These are phyloP conservation scores for Perca flavescens DNA, from an alignment of 2,113 vertebrate species.

Conservation along the genomic window DNA sequence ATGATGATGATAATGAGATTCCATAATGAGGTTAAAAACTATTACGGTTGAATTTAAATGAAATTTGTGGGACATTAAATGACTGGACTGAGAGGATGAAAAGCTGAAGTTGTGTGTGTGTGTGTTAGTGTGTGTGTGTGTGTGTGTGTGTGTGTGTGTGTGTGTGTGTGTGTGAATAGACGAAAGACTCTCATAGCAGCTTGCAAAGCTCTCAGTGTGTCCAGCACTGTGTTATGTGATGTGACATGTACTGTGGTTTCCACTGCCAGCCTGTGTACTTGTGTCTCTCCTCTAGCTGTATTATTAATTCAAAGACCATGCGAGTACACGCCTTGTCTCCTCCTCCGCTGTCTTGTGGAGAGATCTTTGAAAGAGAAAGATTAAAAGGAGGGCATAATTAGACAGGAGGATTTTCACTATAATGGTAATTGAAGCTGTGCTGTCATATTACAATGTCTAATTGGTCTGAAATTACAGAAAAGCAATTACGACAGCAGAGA, in stretches of 20 bases:
- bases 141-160: not conserved
- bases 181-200: conserved; percentile 48
- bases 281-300: conserved; percentile 70
- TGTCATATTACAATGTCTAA: conserved; percentile 75
- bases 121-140: not conserved
- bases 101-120: not conserved
- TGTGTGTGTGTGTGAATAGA: not conserved
- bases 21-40: conserved; percentile 24
- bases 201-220: conserved; percentile 69
- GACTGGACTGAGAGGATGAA: conserved; percentile 7
- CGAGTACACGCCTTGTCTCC: conserved; percentile 59
- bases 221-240: conserved; percentile 67
- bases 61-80: conserved; percentile 16
- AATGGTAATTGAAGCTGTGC: conserved; percentile 68
- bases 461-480: conserved; percentile 72
- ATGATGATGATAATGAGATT: conserved; percentile 24
- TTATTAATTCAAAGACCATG: conserved; percentile 80
- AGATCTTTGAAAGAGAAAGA: conserved; percentile 66
- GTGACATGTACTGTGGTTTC: conserved; percentile 72
- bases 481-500: conserved; percentile 53
- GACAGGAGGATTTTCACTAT: conserved; percentile 70
- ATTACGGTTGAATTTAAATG: not conserved
- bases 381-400: conserved; percentile 76
- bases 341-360: conserved; percentile 58
- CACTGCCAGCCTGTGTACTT: conserved; percentile 67